Base-by-base conservation (phyloP, 2,113 vertebrate species). In the Ceratotherium simum region DNA sequence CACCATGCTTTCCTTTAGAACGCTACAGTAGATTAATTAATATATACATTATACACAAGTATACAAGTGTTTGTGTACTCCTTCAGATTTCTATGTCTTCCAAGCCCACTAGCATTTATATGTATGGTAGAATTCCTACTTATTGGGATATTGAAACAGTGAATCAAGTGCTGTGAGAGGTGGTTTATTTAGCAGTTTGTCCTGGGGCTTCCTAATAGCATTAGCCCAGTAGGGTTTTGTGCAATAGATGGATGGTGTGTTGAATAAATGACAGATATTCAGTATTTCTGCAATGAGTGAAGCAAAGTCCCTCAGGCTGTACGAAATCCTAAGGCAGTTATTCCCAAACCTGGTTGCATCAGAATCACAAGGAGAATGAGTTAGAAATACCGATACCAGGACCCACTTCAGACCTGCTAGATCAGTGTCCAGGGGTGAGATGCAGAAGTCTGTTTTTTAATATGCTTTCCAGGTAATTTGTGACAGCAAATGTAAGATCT, bases 171-270 rank as follows among this genome's bases (percentile, higher is more conserved):
- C 60, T 54, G 1, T 42, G 70, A 89, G 94, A 76, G 31, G 33
- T 86, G 75, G 60, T 87, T 97, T 85, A 85, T 87, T 94, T 94
- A 92, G 51, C 33, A 89, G 29, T 95, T 96, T 97, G 31, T 97
- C 76, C 78, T 75, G 39, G 31, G 72, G 54, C 67, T 94, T 76
- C 73, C 67, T 96, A 31, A 89, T 91, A 84, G 69, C 84, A 67
- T 95, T 64, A 95, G n/a, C 39, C 29, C 51, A 31, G 58, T 84
- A 62, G 88, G n/a, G 6, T 78, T 97, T 90, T 91, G 31, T 75
- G 42, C 27, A 65, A 13, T 94, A 69, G 76, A 65, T 48, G 84
- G 69, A 78, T 91, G 65, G 2, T 56, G 6, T 85, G 13, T 91
- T 92, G 81, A 95, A 92, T 95, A 95, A 65, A 29, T 95, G 84